phyloP scores from a whole-genome alignment of 2,888 invertebrate species.

The Beris morrisii region DNA sequence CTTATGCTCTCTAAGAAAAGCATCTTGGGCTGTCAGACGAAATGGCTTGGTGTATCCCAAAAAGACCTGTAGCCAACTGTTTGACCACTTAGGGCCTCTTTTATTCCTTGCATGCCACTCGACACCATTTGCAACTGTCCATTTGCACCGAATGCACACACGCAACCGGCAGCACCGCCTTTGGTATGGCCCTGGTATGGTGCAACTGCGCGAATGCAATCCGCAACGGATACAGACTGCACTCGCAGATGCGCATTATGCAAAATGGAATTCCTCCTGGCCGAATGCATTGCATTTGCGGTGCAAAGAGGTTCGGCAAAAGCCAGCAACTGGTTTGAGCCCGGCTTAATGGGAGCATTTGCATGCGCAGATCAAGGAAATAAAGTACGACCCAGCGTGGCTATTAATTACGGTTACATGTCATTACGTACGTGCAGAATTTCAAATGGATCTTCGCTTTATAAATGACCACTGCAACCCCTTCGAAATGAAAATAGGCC shows the following conservation, averaged over 20 bases:
- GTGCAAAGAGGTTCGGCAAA: slow-evolving; percentile 9
- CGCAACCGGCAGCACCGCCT: slow-evolving; percentile 3
- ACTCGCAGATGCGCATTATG: slow-evolving; percentile 44
- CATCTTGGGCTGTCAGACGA: slow-evolving; percentile 29
- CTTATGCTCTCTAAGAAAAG: slow-evolving; percentile 26
- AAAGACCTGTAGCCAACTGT: slow-evolving; percentile 27
- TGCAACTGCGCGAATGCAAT: slow-evolving; percentile 23
- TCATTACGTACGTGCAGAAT: slow-evolving; percentile 41
- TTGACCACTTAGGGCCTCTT: slow-evolving; percentile 25
- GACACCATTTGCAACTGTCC: slow-evolving; percentile 31
- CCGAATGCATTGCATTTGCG: neutral
- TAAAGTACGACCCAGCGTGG: slow-evolving; percentile 41
- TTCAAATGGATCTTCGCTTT: slow-evolving; percentile 27
- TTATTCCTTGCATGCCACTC: slow-evolving; percentile 31
- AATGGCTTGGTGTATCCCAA: slow-evolving; percentile 19
- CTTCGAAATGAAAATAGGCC: too few relatives aligned
- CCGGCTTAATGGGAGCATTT: slow-evolving; percentile 44
- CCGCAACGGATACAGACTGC: slow-evolving; percentile 28
- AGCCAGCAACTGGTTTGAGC: slow-evolving; percentile 34
- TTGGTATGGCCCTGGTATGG: neutral
- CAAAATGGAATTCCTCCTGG: slow-evolving; percentile 43
- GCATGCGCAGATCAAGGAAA: slow-evolving; percentile 42
- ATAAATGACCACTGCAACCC: too few relatives aligned
- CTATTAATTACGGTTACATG: slow-evolving; percentile 45
- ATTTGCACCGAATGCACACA: neutral